Base-by-base conservation (phyloP, 1,140 invertebrate genomes). In the Drosophila micromelanica region DNA sequence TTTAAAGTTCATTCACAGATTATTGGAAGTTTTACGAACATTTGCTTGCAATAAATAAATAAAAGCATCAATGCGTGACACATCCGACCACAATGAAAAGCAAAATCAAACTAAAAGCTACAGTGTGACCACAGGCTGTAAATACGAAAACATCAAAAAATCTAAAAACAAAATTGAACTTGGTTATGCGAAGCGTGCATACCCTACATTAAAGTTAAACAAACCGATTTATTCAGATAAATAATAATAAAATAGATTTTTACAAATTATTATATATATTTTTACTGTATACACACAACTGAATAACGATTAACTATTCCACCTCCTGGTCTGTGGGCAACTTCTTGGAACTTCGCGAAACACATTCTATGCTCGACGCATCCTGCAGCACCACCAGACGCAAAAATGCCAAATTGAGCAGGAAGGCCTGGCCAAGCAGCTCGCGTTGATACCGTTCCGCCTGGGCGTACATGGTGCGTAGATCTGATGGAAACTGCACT, bases 321-420 rank as follows among this genome's bases (percentile, higher is more conserved):
- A 48, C 15, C 23, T 68, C 63, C 35, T 42, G 12, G 15, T 73
- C 48, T 11, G 2, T 68, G 9, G 63, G 70, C 3, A 73, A 5
- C 9, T 73, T 43, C 2, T 85, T 85, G 0, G 64, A 49, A 20
- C 32, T 49, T 1, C 80, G 73, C 5, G 82, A 69, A 3, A 91
- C 86, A 3, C 12, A 35, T 2, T 56, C 64, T 5, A 91, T 71
- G 43, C 82, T 89, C 1, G 51, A 17, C 0, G 76, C 37, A 73
- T 91, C 90, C 40, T 80, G 78, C 1, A 89, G 12, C 2, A 91
- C 43, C 2, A 91, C 80, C 6, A 92, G 71, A 7, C 91, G 75
- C 11, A 89, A 65, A 74, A 92, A 92, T 0, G 91, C 73, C 60
- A 92, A 72, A 32, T 87, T 89, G 2, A 92, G 48, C 2, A 92